Percentiles rank a stretch among this genome's conserved stretches.
Conservation (phyloP, 35 echinoderm and acorn worm species). For the Chiridota heheva region DNA sequence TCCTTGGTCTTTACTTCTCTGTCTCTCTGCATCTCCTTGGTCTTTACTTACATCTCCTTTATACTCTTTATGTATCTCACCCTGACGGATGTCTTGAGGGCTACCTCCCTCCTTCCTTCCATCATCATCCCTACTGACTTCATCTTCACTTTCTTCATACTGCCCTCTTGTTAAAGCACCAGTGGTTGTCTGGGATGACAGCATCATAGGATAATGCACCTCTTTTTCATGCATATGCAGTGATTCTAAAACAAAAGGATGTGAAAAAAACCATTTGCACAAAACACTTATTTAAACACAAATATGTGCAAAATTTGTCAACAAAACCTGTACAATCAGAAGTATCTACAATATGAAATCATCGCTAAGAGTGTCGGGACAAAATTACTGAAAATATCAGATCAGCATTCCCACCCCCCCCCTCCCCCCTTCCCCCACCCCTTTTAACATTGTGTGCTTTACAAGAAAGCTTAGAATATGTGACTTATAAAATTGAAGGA, state of each 20-base stretch:
- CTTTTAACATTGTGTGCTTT: no score
- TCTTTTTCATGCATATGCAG: neutral
- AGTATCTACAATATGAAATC: no score
- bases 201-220: neutral
- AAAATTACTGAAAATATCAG: no score
- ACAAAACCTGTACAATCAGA: no score
- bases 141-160: neutral
- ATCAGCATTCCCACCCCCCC: no score
- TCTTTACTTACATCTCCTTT: neutral
- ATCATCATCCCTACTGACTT: neutral
- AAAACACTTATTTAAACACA: neutral
- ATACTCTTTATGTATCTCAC: neutral
- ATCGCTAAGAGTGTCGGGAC: no score
- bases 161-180: neutral
- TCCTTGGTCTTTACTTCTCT: neutral
- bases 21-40: slow-evolving; percentile 4
- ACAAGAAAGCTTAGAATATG: no score
- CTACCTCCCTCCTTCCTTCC: neutral
- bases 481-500: no score
- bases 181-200: neutral
- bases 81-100: neutral
- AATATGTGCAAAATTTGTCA: no score
- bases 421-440: no score
- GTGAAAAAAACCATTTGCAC: neutral
- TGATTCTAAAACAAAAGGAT: neutral